Evolutionary conservation across 2,888 invertebrate species (phyloP).

Genomic region (Venusia cambrica): DNA sequence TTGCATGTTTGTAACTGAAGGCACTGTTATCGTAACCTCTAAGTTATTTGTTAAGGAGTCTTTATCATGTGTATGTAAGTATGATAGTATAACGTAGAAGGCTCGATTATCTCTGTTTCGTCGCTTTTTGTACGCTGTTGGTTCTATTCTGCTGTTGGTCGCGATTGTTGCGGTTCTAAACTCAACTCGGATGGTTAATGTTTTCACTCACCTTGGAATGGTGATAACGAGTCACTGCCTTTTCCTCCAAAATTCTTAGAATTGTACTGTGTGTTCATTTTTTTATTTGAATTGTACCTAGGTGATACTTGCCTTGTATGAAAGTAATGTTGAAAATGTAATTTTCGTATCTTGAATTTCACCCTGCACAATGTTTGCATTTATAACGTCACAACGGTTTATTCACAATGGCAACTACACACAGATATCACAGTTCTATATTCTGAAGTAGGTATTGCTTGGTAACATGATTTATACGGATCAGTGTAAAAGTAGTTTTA

Average conservation of each 20-base stretch:
- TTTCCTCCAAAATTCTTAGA: conserved; percentile 49
- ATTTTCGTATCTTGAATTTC: conserved; percentile 44
- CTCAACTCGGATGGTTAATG: conserved; percentile 49
- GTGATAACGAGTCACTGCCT: conserved; percentile 65
- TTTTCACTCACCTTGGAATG: conserved; percentile 38
- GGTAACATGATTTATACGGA: no score
- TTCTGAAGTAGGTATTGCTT: no score
- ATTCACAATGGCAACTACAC: no score
- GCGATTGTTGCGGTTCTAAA: conserved; percentile 57
- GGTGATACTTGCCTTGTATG: conserved; percentile 55
- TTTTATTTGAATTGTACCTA: conserved; percentile 45
- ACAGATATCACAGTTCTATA: no score
- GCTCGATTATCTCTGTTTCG: conserved; percentile 67
- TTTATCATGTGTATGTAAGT: conserved; percentile 79
- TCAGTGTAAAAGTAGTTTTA: conserved; percentile 45
- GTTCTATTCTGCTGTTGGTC: conserved; percentile 49
- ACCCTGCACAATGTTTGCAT: conserved; percentile 61
- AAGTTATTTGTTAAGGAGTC: conserved; percentile 78
- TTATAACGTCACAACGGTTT: conserved; percentile 53
- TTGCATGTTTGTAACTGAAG: conserved; percentile 70
- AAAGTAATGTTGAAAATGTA: conserved; percentile 43
- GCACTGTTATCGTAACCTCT: conserved; percentile 76
- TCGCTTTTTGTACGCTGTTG: conserved; percentile 68
- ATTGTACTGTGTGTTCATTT: conserved; percentile 59
- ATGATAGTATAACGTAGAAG: conserved; percentile 76